phyloP scores from a whole-genome alignment of 2,113 vertebrate genomes.

The Colistium nudipinnis region DNA sequence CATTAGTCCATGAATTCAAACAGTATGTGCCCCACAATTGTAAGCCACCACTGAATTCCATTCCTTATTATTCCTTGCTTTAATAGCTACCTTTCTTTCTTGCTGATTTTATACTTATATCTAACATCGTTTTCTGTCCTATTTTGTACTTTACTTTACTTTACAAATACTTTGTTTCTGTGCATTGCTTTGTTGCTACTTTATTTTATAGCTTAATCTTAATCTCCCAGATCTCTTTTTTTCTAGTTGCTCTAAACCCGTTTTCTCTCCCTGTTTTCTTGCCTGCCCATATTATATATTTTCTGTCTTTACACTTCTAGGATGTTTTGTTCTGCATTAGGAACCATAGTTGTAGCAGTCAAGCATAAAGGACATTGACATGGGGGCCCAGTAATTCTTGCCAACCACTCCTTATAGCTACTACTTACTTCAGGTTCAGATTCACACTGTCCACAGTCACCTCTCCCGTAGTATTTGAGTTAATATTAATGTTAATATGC shows the following conservation, averaged over 20 bases:
- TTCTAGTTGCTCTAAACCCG: background rate
- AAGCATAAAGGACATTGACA: no score
- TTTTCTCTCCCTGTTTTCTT: background rate
- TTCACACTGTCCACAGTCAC: constrained; percentile 69
- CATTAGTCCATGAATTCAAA: background rate
- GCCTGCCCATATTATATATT: background rate
- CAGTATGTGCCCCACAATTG: constrained; percentile 1
- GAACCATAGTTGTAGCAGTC: constrained; percentile 33
- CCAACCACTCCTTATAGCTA: constrained; percentile 47
- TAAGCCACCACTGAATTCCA: background rate
- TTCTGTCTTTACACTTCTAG: constrained; percentile 32
- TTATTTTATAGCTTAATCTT: background rate
- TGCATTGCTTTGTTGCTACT: background rate
- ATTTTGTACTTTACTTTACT: background rate
- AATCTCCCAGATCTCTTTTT: constrained; percentile 1
- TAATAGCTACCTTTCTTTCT: background rate
- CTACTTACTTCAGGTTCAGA: constrained; percentile 60
- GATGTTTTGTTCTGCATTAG: constrained; percentile 50
- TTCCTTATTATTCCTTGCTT: background rate
- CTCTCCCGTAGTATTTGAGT: constrained; percentile 54
- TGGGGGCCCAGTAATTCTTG: constrained; percentile 63
- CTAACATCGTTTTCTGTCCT: background rate
- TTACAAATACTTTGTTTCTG: background rate
- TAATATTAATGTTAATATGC: constrained; percentile 33
- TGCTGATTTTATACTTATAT: background rate